Evolutionary conservation across 2,113 vertebrate species (phyloP).

Genomic region (Neolamprologus ventralis): DNA sequence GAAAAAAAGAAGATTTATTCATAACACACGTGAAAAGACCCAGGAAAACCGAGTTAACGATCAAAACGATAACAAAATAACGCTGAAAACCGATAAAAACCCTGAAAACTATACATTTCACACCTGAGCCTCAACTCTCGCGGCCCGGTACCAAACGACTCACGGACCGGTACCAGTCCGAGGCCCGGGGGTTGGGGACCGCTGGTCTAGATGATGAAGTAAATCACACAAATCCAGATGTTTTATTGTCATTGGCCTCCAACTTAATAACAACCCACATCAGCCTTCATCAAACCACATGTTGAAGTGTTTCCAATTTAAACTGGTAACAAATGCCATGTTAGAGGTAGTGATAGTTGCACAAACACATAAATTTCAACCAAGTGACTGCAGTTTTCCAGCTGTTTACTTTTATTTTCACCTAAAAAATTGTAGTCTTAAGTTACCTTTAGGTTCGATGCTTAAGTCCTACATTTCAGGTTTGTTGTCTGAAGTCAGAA

Average conservation of each 20-base stretch:
- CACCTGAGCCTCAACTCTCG: too few relatives aligned
- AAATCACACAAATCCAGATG: background rate
- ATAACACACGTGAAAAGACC: too few relatives aligned
- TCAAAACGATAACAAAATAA: too few relatives aligned
- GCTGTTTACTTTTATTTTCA: background rate
- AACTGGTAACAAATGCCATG: background rate
- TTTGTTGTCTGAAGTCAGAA: background rate
- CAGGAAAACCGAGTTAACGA: rapidly evolving
- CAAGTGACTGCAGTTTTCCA: background rate
- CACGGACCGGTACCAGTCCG: too few relatives aligned
- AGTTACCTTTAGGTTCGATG: background rate
- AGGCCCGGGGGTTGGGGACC: rapidly evolving
- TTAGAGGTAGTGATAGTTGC: background rate
- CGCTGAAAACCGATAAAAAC: too few relatives aligned
- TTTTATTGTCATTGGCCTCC: background rate
- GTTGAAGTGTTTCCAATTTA: background rate
- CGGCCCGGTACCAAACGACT: too few relatives aligned
- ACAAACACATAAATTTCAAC: background rate
- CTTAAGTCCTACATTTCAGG: background rate
- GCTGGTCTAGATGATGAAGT: rapidly evolving
- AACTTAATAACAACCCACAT: background rate
- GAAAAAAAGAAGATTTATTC: too few relatives aligned
- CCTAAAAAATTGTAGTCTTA: background rate
- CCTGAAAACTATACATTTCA: too few relatives aligned
- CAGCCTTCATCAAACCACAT: background rate